These are phyloP conservation scores for Sardina pilchardus DNA, from an alignment of 2,113 vertebrate genomes.

Conservation along the genomic window DNA sequence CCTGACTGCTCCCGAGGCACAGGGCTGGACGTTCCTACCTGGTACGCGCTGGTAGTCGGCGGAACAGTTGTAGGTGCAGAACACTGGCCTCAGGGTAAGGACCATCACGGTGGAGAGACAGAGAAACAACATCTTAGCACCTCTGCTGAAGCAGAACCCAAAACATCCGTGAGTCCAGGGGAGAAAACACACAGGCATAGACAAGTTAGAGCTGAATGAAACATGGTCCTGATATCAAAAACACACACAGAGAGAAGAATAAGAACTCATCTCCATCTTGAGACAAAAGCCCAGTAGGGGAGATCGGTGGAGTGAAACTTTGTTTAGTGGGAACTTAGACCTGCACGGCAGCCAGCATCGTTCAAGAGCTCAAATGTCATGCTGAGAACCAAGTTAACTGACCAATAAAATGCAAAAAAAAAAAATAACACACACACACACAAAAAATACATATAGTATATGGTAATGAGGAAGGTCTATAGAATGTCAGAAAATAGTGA, in stretches of 20 bases:
- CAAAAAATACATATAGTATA: too few species aligned
- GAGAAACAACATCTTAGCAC: constrained; percentile 38
- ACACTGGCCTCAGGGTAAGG: constrained; percentile 51
- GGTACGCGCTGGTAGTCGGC: constrained; percentile 63
- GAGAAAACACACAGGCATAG: constrained; percentile 36
- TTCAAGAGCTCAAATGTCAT: too few species aligned
- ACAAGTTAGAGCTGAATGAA: constrained; percentile 28
- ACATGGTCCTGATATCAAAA: neutral
- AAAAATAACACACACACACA: too few species aligned
- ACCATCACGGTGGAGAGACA: constrained; percentile 60
- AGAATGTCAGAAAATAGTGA: too few species aligned
- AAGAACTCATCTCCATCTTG: too few species aligned
- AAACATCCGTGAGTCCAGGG: constrained; percentile 23
- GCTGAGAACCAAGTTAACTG: too few species aligned
- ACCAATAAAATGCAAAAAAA: too few species aligned
- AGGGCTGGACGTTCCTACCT: constrained; percentile 45
- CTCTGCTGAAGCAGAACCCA: neutral
- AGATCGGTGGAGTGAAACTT: too few species aligned
- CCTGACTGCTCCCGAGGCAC: constrained; percentile 9
- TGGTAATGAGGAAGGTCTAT: too few species aligned
- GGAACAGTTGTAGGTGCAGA: constrained; percentile 66
- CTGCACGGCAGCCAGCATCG: too few species aligned
- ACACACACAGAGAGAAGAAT: neutral
- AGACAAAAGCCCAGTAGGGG: too few species aligned
- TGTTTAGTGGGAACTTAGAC: too few species aligned